phyloP scores from a whole-genome alignment of 2,797 vertebrate species.

The Emydoidea blandingii region DNA sequence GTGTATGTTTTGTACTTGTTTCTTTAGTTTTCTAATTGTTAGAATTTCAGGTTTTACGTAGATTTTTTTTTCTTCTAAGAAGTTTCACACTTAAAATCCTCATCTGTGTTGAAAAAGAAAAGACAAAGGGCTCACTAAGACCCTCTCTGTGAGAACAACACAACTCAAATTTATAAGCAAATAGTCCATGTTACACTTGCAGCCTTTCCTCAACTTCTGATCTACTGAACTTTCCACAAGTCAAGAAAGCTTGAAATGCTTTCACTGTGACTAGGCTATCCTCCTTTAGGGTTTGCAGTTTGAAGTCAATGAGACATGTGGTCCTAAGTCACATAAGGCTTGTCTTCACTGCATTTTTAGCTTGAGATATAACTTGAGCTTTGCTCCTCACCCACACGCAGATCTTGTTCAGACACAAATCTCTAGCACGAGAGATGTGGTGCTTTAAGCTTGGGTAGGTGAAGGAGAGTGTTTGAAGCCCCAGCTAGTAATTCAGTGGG shows the following conservation, averaged over 20 bases:
- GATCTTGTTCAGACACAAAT: too few relatives aligned
- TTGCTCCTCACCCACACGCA: not conserved
- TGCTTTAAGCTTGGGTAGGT: not conserved
- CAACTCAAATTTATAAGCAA: not conserved
- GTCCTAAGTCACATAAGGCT: not conserved
- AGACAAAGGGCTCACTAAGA: not conserved
- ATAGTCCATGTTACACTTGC: not conserved
- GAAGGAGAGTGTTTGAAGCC: not conserved
- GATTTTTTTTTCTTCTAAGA: too few relatives aligned
- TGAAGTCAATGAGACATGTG: not conserved
- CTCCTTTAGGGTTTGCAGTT: not conserved
- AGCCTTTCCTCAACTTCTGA: not conserved
- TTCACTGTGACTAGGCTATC: not conserved
- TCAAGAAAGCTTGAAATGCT: accelerated
- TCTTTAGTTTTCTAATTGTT: too few relatives aligned
- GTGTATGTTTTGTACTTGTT: too few relatives aligned
- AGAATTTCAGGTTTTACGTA: not conserved
- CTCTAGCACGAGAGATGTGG: not conserved
- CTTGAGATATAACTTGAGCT: not conserved
- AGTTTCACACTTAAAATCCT: too few relatives aligned
- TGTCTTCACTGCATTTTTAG: not conserved
- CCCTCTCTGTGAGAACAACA: not conserved
- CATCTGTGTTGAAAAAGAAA: not conserved
- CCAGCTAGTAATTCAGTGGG: not conserved
- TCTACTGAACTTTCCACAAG: not conserved